Evolutionary conservation across 2,888 invertebrate species (phyloP).

Genomic region (Mythimna pallens): DNA sequence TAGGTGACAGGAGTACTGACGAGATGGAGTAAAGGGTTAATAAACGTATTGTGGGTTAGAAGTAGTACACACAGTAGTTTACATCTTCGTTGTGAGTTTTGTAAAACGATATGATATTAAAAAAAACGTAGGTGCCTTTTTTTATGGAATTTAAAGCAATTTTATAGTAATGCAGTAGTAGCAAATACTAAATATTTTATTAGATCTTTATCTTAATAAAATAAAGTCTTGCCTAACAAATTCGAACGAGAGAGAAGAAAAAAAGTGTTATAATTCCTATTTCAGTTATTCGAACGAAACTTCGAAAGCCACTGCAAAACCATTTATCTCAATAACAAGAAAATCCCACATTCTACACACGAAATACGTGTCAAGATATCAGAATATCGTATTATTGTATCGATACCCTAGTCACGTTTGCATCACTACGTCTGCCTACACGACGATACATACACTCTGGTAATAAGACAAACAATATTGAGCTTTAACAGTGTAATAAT

Average conservation of each 20-base stretch:
- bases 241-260: background rate
- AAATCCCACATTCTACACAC: slow-evolving; percentile 74
- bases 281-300: background rate
- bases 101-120: background rate
- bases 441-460: slow-evolving; percentile 56
- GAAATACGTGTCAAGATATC: slow-evolving; percentile 76
- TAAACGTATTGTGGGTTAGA: background rate
- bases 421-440: slow-evolving; percentile 75
- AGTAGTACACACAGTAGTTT: too few species aligned
- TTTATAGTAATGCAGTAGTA: background rate
- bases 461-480: slow-evolving; percentile 52
- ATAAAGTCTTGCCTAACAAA: background rate
- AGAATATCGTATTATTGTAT: slow-evolving; percentile 71
- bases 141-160: background rate
- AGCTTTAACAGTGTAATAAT: slow-evolving; percentile 48
- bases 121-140: background rate
- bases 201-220: too few species aligned
- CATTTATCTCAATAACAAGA: slow-evolving; percentile 65
- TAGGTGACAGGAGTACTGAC: too few species aligned
- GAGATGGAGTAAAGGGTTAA: too few species aligned
- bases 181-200: background rate
- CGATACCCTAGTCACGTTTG: slow-evolving; percentile 79
- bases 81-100: background rate
- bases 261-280: background rate
- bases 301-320: slow-evolving; percentile 40